phyloP scores from a whole-genome alignment of 2,888 invertebrate species.

The Dryocosmus kuriphilus region DNA sequence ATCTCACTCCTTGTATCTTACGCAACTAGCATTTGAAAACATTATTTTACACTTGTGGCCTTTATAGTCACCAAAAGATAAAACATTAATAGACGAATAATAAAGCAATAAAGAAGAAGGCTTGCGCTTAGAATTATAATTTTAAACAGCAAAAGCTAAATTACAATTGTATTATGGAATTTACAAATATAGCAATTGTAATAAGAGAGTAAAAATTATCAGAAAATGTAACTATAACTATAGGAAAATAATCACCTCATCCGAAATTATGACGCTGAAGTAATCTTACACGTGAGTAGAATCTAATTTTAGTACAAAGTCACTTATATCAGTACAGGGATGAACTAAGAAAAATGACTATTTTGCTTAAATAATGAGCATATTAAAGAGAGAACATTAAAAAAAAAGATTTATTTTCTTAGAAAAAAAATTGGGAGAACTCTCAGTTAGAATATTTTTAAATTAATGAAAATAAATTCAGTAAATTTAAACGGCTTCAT shows the following conservation, averaged over 20 bases:
- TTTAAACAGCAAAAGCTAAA: slow-evolving; percentile 11
- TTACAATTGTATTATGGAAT: slow-evolving; percentile 13
- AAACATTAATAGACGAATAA: slow-evolving; percentile 6
- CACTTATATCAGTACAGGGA: slow-evolving; percentile 37
- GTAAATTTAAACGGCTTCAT: background rate
- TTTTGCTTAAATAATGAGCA: background rate
- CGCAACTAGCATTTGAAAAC: slow-evolving; percentile 10
- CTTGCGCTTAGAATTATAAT: slow-evolving; percentile 4
- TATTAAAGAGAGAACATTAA: background rate
- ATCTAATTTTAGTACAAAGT: slow-evolving; percentile 37
- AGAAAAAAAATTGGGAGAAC: no score
- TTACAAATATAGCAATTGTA: slow-evolving; percentile 17
- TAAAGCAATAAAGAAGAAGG: slow-evolving; percentile 1
- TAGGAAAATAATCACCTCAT: slow-evolving; percentile 30
- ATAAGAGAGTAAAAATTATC: background rate
- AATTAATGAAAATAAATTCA: no score
- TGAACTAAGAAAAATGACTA: slow-evolving; percentile 19
- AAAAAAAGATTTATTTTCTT: background rate
- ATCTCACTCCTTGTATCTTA: slow-evolving; percentile 6
- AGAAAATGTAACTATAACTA: slow-evolving; percentile 33
- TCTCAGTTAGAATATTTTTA: no score
- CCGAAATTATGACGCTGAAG: slow-evolving; percentile 35
- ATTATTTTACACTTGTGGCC: slow-evolving; percentile 18
- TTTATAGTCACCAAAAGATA: slow-evolving; percentile 4
- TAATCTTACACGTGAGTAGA: slow-evolving; percentile 37